Conservation (phyloP, 1,140 invertebrate species). For the Drosophila subpulchrella region DNA sequence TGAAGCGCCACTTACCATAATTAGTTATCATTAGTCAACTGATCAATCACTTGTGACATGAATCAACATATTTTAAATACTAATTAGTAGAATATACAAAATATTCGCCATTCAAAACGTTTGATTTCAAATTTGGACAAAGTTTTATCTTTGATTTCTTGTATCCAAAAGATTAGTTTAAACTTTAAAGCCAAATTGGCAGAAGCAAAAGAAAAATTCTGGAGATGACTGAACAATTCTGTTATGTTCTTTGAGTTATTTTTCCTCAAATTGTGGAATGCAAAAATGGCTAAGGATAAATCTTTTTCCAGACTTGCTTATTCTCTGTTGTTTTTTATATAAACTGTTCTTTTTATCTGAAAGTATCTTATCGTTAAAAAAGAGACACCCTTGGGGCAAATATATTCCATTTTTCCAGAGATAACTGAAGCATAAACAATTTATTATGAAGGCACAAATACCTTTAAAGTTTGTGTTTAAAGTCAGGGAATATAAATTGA, state of each 20-base stretch:
- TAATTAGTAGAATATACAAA: no score
- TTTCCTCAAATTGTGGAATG: conserved; percentile 10
- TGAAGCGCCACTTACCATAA: conserved; percentile 16
- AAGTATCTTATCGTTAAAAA: not conserved
- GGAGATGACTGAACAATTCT: no score
- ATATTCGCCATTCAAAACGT: not conserved
- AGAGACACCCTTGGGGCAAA: not conserved
- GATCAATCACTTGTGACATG: conserved; percentile 18
- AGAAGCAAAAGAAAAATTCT: not conserved
- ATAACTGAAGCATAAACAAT: conserved; percentile 41
- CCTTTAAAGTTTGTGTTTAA: no score
- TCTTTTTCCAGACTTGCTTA: conserved; percentile 32
- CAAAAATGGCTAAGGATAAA: conserved; percentile 60
- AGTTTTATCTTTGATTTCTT: not conserved
- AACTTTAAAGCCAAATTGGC: not conserved
- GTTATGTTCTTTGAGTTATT: not conserved
- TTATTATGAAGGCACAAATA: conserved; percentile 27
- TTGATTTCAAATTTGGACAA: no score
- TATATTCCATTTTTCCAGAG: conserved; percentile 26
- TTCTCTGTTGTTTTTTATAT: conserved; percentile 16
- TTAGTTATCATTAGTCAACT: conserved; percentile 24
- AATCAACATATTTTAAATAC: not conserved
- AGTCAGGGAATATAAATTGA: not conserved
- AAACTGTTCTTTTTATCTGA: conserved; percentile 3
- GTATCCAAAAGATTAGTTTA: not conserved